Evolutionary conservation across 2,888 invertebrate genomes (phyloP).

Genomic region (Mystacides longicornis): DNA sequence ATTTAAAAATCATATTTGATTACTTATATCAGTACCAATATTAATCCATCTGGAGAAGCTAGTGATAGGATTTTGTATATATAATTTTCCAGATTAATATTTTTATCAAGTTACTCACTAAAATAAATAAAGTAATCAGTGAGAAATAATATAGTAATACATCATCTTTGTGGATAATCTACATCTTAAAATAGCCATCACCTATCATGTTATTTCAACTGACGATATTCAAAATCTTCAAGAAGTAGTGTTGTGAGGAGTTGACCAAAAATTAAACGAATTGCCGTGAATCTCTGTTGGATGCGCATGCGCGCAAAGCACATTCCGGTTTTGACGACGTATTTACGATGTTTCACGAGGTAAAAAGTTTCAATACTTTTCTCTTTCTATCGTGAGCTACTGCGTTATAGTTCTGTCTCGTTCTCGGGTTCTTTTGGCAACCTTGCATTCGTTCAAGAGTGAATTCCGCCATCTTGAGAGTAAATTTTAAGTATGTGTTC

Average conservation of each 20-base stretch:
- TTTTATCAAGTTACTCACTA: too few relatives aligned
- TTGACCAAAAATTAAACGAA: too few relatives aligned
- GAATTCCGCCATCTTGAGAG: conserved; percentile 60
- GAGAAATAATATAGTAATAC: background rate
- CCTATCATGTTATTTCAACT: background rate
- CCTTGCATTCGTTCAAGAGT: conserved; percentile 50
- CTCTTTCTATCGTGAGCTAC: conserved; percentile 3
- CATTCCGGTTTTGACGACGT: conserved; percentile 24
- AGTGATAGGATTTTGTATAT: too few relatives aligned
- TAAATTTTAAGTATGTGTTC: conserved; percentile 52
- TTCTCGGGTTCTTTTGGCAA: conserved; percentile 35
- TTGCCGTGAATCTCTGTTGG: too few relatives aligned
- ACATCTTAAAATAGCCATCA: conserved; percentile 1
- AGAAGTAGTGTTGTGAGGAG: too few relatives aligned
- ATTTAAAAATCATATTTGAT: too few relatives aligned
- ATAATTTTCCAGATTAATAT: too few relatives aligned
- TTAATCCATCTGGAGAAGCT: too few relatives aligned
- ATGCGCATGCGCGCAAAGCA: conserved; percentile 22
- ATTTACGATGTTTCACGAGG: conserved; percentile 16
- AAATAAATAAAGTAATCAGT: background rate
- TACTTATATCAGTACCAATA: too few relatives aligned
- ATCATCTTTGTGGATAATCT: background rate
- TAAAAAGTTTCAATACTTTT: conserved; percentile 5
- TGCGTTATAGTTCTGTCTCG: background rate
- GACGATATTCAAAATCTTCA: conserved; percentile 5